phyloP scores from a whole-genome alignment of 2,888 invertebrate genomes.

The Aleiodes alternator region DNA sequence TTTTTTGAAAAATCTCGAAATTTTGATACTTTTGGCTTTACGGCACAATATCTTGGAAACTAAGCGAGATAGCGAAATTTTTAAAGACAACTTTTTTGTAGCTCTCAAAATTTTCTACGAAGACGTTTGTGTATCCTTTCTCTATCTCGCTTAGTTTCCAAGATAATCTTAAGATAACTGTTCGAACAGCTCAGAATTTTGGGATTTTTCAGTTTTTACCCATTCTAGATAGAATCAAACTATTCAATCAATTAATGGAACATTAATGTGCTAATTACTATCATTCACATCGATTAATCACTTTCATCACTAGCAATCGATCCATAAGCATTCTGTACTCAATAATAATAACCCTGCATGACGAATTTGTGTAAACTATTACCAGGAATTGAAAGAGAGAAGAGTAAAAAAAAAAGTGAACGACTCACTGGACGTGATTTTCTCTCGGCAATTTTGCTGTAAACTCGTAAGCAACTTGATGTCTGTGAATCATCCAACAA shows the following conservation, averaged over 20 bases:
- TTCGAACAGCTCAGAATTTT: too few relatives aligned
- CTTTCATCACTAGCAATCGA: not conserved
- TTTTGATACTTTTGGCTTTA: too few relatives aligned
- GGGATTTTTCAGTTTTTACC: too few relatives aligned
- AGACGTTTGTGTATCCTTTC: too few relatives aligned
- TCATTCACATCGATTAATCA: not conserved
- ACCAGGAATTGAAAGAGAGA: slow-evolving; percentile 17
- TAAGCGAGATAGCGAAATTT: too few relatives aligned
- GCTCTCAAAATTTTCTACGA: too few relatives aligned
- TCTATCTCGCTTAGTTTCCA: too few relatives aligned
- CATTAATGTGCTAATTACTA: not conserved
- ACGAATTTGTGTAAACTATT: slow-evolving; percentile 19
- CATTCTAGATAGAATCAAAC: too few relatives aligned
- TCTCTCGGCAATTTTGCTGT: slow-evolving; percentile 1
- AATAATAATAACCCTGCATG: not conserved
- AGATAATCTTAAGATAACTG: not conserved
- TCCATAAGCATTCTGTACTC: not conserved
- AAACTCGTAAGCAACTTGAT: slow-evolving; percentile 24
- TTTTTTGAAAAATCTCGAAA: not conserved
- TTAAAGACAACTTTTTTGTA: too few relatives aligned
- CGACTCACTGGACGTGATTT: slow-evolving; percentile 22
- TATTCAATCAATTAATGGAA: not conserved
- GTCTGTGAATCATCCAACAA: slow-evolving; percentile 53
- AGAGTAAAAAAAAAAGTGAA: slow-evolving; percentile 24
- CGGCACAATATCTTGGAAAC: too few relatives aligned